Conservation (phyloP, 2,113 vertebrate species). For the Indri indri region DNA sequence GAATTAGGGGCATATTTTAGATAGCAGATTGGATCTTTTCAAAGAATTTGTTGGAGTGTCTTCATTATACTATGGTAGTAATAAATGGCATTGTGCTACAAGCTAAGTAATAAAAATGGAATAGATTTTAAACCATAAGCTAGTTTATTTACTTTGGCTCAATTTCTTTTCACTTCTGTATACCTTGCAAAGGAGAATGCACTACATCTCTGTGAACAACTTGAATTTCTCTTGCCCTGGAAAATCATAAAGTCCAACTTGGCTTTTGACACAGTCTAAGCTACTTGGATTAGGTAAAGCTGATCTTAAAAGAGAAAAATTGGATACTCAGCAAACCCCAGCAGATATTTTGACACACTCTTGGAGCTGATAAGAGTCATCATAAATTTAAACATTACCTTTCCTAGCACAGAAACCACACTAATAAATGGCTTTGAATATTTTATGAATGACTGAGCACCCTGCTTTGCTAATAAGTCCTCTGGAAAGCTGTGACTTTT, state of each 20-base stretch:
- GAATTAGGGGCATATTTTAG: slow-evolving; percentile 39
- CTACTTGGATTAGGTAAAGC: slow-evolving; percentile 74
- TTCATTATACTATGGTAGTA: slow-evolving; percentile 1
- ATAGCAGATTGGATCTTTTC: not conserved
- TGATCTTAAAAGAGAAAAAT: slow-evolving; percentile 81
- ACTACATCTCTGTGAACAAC: slow-evolving; percentile 50
- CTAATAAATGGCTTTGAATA: slow-evolving; percentile 84
- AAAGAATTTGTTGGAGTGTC: slow-evolving; percentile 33
- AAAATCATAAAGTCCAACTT: slow-evolving; percentile 75
- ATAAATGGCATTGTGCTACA: slow-evolving; percentile 48
- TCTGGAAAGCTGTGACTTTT: slow-evolving; percentile 59
- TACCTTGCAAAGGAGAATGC: slow-evolving; percentile 44
- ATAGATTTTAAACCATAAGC: slow-evolving; percentile 46
- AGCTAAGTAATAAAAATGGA: slow-evolving; percentile 38
- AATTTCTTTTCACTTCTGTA: slow-evolving; percentile 45
- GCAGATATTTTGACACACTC: slow-evolving; percentile 77
- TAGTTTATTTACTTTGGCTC: slow-evolving; percentile 54
- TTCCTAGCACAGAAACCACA: slow-evolving; percentile 73
- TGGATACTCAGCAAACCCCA: slow-evolving; percentile 71
- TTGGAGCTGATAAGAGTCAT: slow-evolving; percentile 78
- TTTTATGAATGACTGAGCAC: slow-evolving; percentile 80
- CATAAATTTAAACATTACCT: slow-evolving; percentile 83
- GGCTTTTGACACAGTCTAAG: slow-evolving; percentile 72
- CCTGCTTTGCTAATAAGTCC: slow-evolving; percentile 76
- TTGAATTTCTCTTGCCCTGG: slow-evolving; percentile 67